These are phyloP conservation scores for Aplochiton taeniatus DNA, from an alignment of 2,797 vertebrate species.

Conservation along the genomic window DNA sequence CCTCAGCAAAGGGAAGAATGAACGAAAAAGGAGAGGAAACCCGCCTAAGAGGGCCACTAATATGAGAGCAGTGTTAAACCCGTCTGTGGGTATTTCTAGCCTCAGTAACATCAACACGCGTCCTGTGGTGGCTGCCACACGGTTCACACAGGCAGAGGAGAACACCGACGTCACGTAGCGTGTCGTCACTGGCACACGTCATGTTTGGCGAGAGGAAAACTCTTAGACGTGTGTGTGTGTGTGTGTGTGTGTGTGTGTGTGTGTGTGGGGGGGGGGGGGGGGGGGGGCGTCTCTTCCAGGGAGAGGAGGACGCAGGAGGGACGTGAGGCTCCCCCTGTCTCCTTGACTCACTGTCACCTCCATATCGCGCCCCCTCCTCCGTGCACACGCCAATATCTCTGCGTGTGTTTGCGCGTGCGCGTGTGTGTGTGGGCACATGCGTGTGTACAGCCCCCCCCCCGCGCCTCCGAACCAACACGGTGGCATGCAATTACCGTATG, in stretches of 20 bases:
- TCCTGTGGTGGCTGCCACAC: no score
- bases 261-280: constrained; percentile 9
- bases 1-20: no score
- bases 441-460: background rate
- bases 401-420: constrained; percentile 14
- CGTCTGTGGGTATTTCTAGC: no score
- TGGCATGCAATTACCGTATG: constrained; percentile 10
- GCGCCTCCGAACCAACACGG: no score
- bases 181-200: constrained; percentile 39
- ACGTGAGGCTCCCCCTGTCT: no score
- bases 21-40: no score
- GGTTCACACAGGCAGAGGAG: no score
- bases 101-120: no score
- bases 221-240: background rate
- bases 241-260: background rate
- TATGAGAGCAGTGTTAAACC: no score
- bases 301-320: no score
- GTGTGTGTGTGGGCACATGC: constrained; percentile 11
- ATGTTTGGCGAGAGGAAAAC: constrained; percentile 13
- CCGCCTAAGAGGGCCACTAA: no score
- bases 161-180: no score
- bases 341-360: constrained; percentile 43
- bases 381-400: constrained; percentile 22
- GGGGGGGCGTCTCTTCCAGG: constrained; percentile 33
- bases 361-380: constrained; percentile 32